These are phyloP conservation scores for Eupithecia vulgata DNA, from an alignment of 2,888 invertebrate species.

Conservation along the genomic window DNA sequence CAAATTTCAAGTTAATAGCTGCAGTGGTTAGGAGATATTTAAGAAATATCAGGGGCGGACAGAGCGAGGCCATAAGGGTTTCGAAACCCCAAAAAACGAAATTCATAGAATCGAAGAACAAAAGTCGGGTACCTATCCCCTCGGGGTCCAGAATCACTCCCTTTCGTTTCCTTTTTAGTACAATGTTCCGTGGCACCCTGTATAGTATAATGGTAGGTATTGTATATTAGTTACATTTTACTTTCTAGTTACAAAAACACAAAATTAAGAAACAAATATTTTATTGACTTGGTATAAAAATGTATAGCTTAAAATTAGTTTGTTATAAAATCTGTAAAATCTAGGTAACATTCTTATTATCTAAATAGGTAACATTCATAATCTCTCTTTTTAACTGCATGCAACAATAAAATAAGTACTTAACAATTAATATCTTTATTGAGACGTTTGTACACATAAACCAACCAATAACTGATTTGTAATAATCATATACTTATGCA, in stretches of 20 bases:
- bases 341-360: not conserved
- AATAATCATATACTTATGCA: too few relatives aligned
- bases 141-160: too few relatives aligned
- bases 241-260: not conserved
- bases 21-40: too few relatives aligned
- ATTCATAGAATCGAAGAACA: too few relatives aligned
- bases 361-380: not conserved
- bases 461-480: too few relatives aligned
- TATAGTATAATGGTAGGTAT: not conserved
- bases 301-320: not conserved
- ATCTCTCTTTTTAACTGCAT: not conserved
- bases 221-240: not conserved
- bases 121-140: too few relatives aligned
- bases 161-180: too few relatives aligned
- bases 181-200: too few relatives aligned
- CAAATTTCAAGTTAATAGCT: too few relatives aligned
- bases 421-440: not conserved
- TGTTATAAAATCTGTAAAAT: not conserved
- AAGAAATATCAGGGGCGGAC: too few relatives aligned
- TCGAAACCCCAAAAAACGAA: too few relatives aligned
- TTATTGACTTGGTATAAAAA: not conserved
- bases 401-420: not conserved
- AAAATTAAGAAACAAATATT: not conserved
- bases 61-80: too few relatives aligned
- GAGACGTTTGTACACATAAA: not conserved